These are phyloP conservation scores for Dyspetes luteomarginatus DNA, from an alignment of 2,888 invertebrate species.

Conservation along the genomic window DNA sequence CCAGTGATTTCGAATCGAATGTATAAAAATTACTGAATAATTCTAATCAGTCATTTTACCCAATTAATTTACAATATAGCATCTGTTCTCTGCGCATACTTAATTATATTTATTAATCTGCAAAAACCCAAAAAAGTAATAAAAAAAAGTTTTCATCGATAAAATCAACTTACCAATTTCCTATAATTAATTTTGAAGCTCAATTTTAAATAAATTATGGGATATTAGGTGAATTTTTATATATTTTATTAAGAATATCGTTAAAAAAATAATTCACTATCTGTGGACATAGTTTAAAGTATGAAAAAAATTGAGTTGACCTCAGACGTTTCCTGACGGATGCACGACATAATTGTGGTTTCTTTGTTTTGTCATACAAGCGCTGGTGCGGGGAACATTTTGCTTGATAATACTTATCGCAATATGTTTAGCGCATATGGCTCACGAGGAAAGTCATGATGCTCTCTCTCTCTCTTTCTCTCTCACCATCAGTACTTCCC, in stretches of 20 bases:
- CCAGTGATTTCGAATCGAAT: no score
- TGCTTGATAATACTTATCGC: slow-evolving; percentile 60
- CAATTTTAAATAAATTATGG: no score
- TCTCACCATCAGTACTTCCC: slow-evolving; percentile 29
- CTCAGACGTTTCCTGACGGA: slow-evolving; percentile 60
- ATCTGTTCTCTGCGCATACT: no score
- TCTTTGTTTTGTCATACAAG: slow-evolving; percentile 50
- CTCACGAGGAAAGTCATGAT: neutral
- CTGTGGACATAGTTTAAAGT: neutral
- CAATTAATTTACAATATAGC: no score
- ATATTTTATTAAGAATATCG: neutral
- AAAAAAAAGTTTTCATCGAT: no score
- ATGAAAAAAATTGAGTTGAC: slow-evolving; percentile 24
- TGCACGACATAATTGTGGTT: slow-evolving; percentile 63
- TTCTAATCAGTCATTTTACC: no score
- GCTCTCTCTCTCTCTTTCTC: neutral
- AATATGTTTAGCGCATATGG: slow-evolving; percentile 12
- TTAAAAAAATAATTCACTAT: neutral
- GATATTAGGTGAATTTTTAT: no score
- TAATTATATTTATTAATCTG: no score
- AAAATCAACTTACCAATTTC: no score
- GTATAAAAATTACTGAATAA: no score
- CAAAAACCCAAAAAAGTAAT: no score
- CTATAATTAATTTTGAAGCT: no score
- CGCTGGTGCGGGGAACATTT: neutral